Conservation (phyloP, 1,140 invertebrate species). For the Calliopsis andreniformis region DNA sequence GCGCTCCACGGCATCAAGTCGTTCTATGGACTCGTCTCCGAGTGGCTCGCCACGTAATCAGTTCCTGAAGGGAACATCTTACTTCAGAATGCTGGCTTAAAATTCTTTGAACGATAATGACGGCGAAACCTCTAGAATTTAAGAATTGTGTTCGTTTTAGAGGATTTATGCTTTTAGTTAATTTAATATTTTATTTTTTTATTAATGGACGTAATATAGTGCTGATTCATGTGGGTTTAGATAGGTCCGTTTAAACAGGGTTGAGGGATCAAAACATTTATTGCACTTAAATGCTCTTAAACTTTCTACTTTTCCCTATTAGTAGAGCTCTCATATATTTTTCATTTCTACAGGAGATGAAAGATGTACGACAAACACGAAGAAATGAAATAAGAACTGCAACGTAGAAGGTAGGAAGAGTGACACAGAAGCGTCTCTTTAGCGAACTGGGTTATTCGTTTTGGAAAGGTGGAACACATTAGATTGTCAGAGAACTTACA, state of each 20-base stretch:
- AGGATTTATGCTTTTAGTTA: neutral
- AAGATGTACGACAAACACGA: neutral
- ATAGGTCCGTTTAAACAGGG: too few relatives aligned
- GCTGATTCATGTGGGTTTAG: too few relatives aligned
- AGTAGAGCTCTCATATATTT: neutral
- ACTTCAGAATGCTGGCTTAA: neutral
- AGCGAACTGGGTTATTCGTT: constrained; percentile 16
- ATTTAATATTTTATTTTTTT: neutral
- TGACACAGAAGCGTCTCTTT: constrained; percentile 18
- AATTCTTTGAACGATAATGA: neutral
- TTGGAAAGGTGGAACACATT: neutral
- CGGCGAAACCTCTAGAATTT: neutral
- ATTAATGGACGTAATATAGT: too few relatives aligned
- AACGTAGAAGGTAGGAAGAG: neutral
- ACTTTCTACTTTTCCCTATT: too few relatives aligned
- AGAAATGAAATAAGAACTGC: neutral
- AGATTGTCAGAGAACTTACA: neutral
- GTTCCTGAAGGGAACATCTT: neutral
- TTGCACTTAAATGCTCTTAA: too few relatives aligned
- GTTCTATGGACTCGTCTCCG: too few relatives aligned
- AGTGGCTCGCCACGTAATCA: neutral
- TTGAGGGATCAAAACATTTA: constrained; percentile 4
- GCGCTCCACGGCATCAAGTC: neutral
- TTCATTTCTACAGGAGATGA: neutral
- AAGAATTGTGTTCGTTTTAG: too few relatives aligned